Evolutionary conservation across 2,888 invertebrate genomes (phyloP), one percentile per base, ranked within the genome.

Genomic region (Caenorhabditis panamensis): DNA sequence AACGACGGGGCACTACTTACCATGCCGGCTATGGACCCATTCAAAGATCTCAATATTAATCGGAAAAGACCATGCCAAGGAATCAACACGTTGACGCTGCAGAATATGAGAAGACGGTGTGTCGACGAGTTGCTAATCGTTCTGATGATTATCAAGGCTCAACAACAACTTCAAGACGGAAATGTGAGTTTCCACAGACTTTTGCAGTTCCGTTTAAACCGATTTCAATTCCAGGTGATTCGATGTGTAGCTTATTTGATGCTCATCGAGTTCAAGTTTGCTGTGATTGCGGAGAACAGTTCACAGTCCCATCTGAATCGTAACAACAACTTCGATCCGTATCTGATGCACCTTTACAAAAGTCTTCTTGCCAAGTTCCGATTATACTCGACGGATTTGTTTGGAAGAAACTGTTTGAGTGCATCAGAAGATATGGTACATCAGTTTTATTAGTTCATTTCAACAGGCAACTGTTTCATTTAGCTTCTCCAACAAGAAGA

Each of bases 201-300:
- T 22, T 26, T 53, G 26, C 1, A 26, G 8, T 16, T 22, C 22
- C n/a, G n/a, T n/a, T n/a, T n/a, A n/a, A n/a, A n/a, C n/a, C n/a
- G n/a, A n/a, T n/a, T n/a, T n/a, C n/a, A n/a, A n/a, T 68, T 76
- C 51, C 37, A 79, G 79, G 20, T 79, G 2, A 31, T 73, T n/a
- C 73, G 79, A 5, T 79, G 73, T 26, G 22, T 79, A 3, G 73
- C 68, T 1, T 79, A 69, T n/a, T 4, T 79, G 11, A 73, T 61
- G 75, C 31, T 75, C 0, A 59, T 75, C n/a, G 59, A 61, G 5
- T 75, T 28, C 61, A 75, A 75, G 36, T 26, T 73, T 13, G 56
- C 51, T 6, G 61, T 67, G 11, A 41, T 56, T 31, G 31, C 16
- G 1, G 68, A 58, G 41, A 56, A 24, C 47, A n/a, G 3, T 2